Conservation (phyloP, 2,888 invertebrate species). For the Atrina japonica region DNA sequence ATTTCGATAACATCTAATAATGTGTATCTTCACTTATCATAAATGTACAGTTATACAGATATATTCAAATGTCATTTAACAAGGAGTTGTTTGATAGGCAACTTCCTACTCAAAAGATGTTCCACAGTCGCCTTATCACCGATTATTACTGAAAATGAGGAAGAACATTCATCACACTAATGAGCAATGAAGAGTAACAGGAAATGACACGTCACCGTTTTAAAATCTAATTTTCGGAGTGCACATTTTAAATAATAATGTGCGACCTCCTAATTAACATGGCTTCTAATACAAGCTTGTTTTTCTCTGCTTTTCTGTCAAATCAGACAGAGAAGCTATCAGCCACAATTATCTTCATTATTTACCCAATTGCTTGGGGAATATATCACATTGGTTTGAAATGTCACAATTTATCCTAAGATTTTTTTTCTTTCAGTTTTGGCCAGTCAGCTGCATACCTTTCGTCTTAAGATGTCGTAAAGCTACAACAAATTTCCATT, state of each 20-base stretch:
- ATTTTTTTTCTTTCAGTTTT: too few species aligned
- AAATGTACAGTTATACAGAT: slow-evolving; percentile 1
- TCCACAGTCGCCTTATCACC: slow-evolving; percentile 1
- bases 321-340: too few species aligned
- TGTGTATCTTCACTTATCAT: not conserved
- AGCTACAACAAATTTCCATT: too few species aligned
- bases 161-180: slow-evolving; percentile 14
- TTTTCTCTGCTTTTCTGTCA: too few species aligned
- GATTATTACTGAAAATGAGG: slow-evolving; percentile 28
- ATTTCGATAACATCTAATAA: not conserved
- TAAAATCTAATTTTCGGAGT: slow-evolving; percentile 28
- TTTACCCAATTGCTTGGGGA: too few species aligned
- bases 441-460: too few species aligned
- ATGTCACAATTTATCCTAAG: too few species aligned
- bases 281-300: too few species aligned
- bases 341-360: too few species aligned
- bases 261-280: too few species aligned
- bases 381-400: too few species aligned
- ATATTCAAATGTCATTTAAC: slow-evolving; percentile 29
- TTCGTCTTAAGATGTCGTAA: too few species aligned
- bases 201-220: slow-evolving; percentile 23
- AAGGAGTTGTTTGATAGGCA: slow-evolving; percentile 34
- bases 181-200: slow-evolving; percentile 23
- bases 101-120: slow-evolving; percentile 37
- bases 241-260: not conserved